phyloP scores from a whole-genome alignment of 30 jellyfish, hydroid and myxozoan genomes.

The Chrysaora quinquecirrha region DNA sequence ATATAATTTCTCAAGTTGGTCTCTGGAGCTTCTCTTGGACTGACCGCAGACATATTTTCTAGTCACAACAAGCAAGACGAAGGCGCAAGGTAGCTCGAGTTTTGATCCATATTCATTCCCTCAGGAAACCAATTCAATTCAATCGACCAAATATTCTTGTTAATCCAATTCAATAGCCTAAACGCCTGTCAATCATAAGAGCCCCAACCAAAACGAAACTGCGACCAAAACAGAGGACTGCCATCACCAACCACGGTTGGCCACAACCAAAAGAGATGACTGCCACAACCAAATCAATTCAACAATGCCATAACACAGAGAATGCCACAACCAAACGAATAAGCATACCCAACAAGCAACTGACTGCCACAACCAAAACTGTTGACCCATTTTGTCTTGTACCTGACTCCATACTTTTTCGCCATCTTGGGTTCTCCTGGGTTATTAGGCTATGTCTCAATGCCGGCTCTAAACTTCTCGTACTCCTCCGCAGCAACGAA shows the following conservation, averaged over 20 bases:
- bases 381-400: neutral
- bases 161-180: neutral
- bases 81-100: neutral
- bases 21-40: constrained; percentile 2
- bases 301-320: neutral
- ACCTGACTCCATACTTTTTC: constrained; percentile 5
- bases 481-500: too few species aligned
- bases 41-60: neutral
- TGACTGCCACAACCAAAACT: neutral
- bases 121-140: neutral
- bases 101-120: neutral
- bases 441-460: too few species aligned
- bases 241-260: neutral
- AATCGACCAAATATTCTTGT: neutral
- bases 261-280: neutral
- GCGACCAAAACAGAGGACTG: constrained; percentile 3
- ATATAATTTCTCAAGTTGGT: neutral
- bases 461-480: too few species aligned
- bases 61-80: neutral
- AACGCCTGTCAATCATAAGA: neutral
- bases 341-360: neutral
- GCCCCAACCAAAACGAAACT: constrained; percentile 1
- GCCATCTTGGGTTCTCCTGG: too few species aligned
- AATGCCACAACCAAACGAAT: constrained; percentile 1
- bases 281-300: neutral